Conservation (phyloP, 2,888 invertebrate species). For the Caradrina clavipalpis region DNA sequence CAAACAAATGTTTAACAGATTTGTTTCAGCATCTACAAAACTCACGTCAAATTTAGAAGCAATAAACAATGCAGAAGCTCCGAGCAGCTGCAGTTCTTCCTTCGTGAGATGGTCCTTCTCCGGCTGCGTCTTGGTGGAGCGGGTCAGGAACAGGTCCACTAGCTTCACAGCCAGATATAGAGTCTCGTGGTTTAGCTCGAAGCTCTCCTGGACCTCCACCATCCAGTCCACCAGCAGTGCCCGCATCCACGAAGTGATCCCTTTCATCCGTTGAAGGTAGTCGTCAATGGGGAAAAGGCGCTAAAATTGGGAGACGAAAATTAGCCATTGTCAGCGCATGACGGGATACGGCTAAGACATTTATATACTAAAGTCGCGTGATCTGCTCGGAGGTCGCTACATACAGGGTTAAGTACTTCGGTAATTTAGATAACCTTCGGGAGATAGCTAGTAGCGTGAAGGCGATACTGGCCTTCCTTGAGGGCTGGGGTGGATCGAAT, state of each 20-base stretch:
- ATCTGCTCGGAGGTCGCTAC: too few species aligned
- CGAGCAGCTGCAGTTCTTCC: slow-evolving; percentile 97
- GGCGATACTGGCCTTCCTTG: too few species aligned
- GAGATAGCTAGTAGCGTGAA: too few species aligned
- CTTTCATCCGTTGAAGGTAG: slow-evolving; percentile 95
- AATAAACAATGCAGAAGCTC: slow-evolving; percentile 97
- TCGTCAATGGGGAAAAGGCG: slow-evolving; percentile 93
- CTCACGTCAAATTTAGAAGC: slow-evolving; percentile 99
- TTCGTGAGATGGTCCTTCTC: slow-evolving; percentile 92
- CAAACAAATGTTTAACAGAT: too few species aligned
- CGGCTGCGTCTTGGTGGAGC: slow-evolving; percentile 75
- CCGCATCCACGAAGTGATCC: slow-evolving; percentile 96
- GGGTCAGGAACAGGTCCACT: slow-evolving; percentile 95
- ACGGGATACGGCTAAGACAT: background rate
- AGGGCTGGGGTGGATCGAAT: too few species aligned
- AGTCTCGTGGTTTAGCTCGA: slow-evolving; percentile 99
- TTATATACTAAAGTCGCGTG: too few species aligned
- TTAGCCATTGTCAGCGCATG: background rate
- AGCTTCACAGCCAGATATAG: slow-evolving; percentile 98
- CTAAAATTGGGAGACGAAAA: slow-evolving; percentile 79
- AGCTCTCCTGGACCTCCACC: slow-evolving; percentile 99
- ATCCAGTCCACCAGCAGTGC: slow-evolving; percentile 99
- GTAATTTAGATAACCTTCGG: too few species aligned
- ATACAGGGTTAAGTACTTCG: too few species aligned
- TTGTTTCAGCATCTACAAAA: slow-evolving; percentile 42